Percentiles rank a stretch among this genome's conserved stretches.
Evolutionary conservation across 2,797 vertebrate species (phyloP).

Genomic region (Sciaenops ocellatus): DNA sequence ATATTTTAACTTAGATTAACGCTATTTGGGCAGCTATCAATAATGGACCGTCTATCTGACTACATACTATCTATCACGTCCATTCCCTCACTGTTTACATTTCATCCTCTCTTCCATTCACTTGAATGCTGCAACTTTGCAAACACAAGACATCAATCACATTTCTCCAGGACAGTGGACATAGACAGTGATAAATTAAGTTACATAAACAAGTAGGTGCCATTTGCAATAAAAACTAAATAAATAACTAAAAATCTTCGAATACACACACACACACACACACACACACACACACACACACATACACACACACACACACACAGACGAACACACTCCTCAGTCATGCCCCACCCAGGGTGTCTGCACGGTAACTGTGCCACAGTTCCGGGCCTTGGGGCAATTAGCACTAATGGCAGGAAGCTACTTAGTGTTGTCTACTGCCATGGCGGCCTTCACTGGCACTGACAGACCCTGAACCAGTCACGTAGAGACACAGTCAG

Average conservation of each 20-base stretch:
- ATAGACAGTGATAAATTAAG: not conserved
- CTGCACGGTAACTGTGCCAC: constrained; percentile 47
- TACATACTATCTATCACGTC: not conserved
- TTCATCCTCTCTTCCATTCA: constrained; percentile 2
- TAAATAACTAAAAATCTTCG: constrained; percentile 39
- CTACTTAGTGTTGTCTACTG: constrained; percentile 87
- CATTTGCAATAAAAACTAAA: constrained; percentile 19
- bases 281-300: constrained; percentile 42
- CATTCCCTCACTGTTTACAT: not conserved
- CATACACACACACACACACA: constrained; percentile 36
- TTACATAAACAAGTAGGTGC: constrained; percentile 18
- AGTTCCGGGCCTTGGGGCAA: constrained; percentile 75
- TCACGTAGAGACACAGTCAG: constrained; percentile 82
- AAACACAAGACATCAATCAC: not conserved
- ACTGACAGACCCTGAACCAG: constrained; percentile 73
- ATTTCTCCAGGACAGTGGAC: not conserved
- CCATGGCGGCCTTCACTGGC: constrained; percentile 75
- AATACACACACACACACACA: constrained; percentile 25
- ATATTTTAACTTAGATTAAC: not conserved
- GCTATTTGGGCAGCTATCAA: constrained; percentile 9
- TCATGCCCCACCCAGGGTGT: constrained; percentile 84
- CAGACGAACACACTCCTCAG: constrained; percentile 49
- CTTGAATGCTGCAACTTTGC: not conserved
- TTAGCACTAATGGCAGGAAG: constrained; percentile 88
- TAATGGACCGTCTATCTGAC: constrained; percentile 4